Base-by-base conservation (phyloP, 2,888 invertebrate species). In the Hypercompe scribonia region DNA sequence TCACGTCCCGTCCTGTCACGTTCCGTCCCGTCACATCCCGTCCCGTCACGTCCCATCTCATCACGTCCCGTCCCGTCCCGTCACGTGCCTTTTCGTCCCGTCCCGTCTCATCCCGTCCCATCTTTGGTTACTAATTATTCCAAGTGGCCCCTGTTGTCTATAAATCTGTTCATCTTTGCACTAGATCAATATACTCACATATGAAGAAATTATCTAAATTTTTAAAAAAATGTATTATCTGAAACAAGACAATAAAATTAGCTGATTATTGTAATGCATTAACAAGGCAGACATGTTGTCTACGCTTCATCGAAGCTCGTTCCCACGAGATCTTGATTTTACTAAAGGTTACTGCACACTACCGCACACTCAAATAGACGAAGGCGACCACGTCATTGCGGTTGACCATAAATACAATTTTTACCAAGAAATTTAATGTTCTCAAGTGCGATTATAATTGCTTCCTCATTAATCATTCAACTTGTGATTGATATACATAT, bases 391-490 rank as follows among this genome's bases (percentile, higher is more conserved):
- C 54, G 79, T 65, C 77, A 82, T 83, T 84, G 84, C 79, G 83
- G 83, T 83, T 79, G 69, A 73, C 81, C 79, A 77, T 70, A 73
- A 73, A 65, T 42, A 75, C 79, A 69, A 75, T 78, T 71, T 77
- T 84, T 84, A 83, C 84, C 72, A 77, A 83, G 83, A 83, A 83
- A 80, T 75, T 71, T 24, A 75, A 75, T 69, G 72, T 54, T 71
- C 50, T 54, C 65, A 77, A 75, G 75, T 78, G 68, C 70, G 65
- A 69, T 28, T 74, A 78, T 77, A 84, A 79, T 77, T 80, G 69
- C 72, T 82, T 83, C 82, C 75, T 72, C 64, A 50, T 72, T 61
- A 69, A 54, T n/a, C 65, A 75, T 72, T 72, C 68, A 71, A 71
- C 67, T 70, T 65, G 36, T 72, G 72, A 68, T 70, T 75, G 72